Conservation (phyloP, 2,113 vertebrate species). For the Psammodynastes pulverulentus region DNA sequence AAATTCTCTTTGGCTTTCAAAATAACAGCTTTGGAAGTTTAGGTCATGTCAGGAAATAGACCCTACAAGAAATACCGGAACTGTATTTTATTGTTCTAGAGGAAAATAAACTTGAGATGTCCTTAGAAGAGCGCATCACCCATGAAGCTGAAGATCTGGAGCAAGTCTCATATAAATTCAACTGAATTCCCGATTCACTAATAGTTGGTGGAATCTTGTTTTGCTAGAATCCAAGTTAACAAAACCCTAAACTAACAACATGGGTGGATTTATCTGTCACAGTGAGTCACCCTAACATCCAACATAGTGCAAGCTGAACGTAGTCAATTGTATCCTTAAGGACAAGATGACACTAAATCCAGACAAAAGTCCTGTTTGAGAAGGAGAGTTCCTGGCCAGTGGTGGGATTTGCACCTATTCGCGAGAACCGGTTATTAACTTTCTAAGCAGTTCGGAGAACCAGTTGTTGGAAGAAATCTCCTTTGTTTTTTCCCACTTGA, state of each 20-base stretch:
- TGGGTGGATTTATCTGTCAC: neutral
- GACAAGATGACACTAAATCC: neutral
- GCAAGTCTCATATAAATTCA: neutral
- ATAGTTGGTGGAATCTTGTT: neutral
- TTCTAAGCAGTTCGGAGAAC: no score
- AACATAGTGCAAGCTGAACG: neutral
- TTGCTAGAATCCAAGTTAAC: neutral
- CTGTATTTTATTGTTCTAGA: neutral
- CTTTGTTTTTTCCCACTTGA: no score
- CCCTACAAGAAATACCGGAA: neutral
- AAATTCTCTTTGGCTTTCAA: neutral
- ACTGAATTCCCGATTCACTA: neutral
- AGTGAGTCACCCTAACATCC: neutral
- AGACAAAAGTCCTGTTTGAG: neutral
- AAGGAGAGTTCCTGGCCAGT: no score
- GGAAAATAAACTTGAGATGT: neutral
- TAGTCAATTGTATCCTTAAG: neutral
- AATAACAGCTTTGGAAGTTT: neutral
- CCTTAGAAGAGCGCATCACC: neutral
- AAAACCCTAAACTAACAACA: neutral
- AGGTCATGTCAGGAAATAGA: neutral
- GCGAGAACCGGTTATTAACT: no score
- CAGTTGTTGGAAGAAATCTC: no score
- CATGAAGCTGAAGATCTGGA: neutral
- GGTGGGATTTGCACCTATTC: no score